Conservation (phyloP, 2,888 invertebrate species). For the Minunthozetes semirufus region DNA sequence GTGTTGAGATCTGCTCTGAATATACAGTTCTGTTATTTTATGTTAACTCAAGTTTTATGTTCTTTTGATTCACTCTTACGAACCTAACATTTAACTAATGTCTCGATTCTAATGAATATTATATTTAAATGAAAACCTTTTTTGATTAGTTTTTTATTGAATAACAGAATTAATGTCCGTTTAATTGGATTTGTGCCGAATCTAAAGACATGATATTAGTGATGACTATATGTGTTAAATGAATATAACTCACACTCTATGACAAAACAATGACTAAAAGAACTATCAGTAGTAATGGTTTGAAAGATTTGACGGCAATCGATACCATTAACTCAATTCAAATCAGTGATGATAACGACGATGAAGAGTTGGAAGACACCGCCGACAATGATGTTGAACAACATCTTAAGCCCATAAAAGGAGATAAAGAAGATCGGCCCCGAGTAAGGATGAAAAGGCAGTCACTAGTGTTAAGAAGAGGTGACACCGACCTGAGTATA, state of each 20-base stretch:
- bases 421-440: conserved; percentile 17
- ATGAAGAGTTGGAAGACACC: background rate
- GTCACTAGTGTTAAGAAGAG: conserved; percentile 30
- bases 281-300: conserved; percentile 17
- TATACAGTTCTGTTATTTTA: too few relatives aligned
- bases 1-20: too few relatives aligned
- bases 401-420: conserved; percentile 33
- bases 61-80: background rate
- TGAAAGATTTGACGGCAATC: conserved; percentile 12
- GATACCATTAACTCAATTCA: background rate
- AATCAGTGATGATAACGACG: background rate
- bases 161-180: background rate
- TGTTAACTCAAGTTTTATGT: background rate
- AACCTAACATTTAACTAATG: background rate
- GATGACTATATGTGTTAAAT: background rate
- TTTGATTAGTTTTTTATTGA: background rate
- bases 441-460: conserved; percentile 28
- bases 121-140: background rate
- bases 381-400: conserved; percentile 20
- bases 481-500: conserved; percentile 40
- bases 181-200: background rate
- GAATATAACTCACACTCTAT: background rate
- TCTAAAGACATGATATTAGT: background rate
- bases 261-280: conserved; percentile 19
- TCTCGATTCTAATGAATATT: background rate